Evolutionary conservation across 2,113 vertebrate species (phyloP), one percentile per base, ranked within the genome.

Genomic region (Puffinus mauretanicus): DNA sequence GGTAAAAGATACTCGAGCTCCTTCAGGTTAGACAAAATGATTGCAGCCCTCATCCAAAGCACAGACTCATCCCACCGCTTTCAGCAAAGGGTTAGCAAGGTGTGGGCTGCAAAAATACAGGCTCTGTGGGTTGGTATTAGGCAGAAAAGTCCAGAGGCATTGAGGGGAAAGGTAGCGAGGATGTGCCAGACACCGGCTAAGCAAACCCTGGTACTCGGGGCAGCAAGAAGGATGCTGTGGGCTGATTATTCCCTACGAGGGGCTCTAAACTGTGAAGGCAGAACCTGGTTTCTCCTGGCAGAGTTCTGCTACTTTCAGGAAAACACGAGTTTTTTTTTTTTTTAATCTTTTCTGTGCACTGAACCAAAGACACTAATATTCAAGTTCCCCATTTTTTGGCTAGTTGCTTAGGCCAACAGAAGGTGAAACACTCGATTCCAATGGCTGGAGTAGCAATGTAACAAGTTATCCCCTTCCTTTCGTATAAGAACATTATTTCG

Each of bases 401-500:
- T 70, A 17, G 15, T 42, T 25, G 42, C 66, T 72, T 44, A 52
- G 73, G 57, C 49, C 25, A 30, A 36, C 11, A 42, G 64, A 55
- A 32, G 1, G 3, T 13, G 42, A 46, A 60, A 17, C 17, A 2
- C 34, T 61, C 5, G 1, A 30, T 13, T 7, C 42, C 57, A 3
- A 2, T 6, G 40, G 24, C 54, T 47, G 62, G 18, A 24, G 30
- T 1, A 61, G 24, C 49, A 46, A 29, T 16, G 9, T 4, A 40
- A 40, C 4, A 7, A 25, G 19, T 40, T 13, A 25, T 9, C 20
- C 52, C 40, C 27, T 21, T 13, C 49, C 30, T 34, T 55, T n/a
- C 8, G 0, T 21, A 14, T 5, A 9, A 64, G n/a, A 72, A 24
- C n/a, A 34, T 55, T 71, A 34, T 55, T 71, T 20, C 1, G 0